A percentile compares a stretch with the other conserved stretches of the same genome.
phyloP scores from a whole-genome alignment of 1,140 invertebrate genomes.

The Phthorimaea operculella region DNA sequence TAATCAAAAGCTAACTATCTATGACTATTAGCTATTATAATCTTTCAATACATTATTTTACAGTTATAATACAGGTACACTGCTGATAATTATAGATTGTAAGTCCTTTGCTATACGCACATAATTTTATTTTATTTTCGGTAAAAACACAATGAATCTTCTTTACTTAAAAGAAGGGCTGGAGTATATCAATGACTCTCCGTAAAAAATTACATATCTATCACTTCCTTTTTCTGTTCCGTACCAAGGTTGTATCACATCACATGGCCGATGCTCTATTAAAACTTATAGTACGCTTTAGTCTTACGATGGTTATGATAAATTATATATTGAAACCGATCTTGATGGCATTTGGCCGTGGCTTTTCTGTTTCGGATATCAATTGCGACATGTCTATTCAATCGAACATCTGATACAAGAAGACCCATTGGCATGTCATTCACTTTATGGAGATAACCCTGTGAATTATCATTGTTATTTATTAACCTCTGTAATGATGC shows the following conservation, averaged over 20 bases:
- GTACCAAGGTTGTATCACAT: constrained; percentile 18
- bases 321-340: constrained; percentile 44
- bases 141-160: too few species aligned
- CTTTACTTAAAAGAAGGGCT: too few species aligned
- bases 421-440: constrained; percentile 3
- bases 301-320: constrained; percentile 27
- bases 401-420: constrained; percentile 32
- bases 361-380: constrained; percentile 38
- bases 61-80: too few species aligned
- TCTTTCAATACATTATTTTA: too few species aligned
- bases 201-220: too few species aligned
- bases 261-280: constrained; percentile 23
- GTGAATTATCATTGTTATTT: not conserved
- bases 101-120: too few species aligned
- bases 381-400: constrained; percentile 35
- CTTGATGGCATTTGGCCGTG: constrained; percentile 49
- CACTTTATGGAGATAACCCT: not conserved
- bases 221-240: too few species aligned
- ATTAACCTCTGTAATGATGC: not conserved
- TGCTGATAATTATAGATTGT: too few species aligned
- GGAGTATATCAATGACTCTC: too few species aligned
- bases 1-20: too few species aligned
- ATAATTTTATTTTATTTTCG: too few species aligned
- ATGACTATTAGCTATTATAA: too few species aligned
- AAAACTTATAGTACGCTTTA: constrained; percentile 15